Evolutionary conservation across 2,113 vertebrate species (phyloP).

Genomic region (Puffinus mauretanicus): DNA sequence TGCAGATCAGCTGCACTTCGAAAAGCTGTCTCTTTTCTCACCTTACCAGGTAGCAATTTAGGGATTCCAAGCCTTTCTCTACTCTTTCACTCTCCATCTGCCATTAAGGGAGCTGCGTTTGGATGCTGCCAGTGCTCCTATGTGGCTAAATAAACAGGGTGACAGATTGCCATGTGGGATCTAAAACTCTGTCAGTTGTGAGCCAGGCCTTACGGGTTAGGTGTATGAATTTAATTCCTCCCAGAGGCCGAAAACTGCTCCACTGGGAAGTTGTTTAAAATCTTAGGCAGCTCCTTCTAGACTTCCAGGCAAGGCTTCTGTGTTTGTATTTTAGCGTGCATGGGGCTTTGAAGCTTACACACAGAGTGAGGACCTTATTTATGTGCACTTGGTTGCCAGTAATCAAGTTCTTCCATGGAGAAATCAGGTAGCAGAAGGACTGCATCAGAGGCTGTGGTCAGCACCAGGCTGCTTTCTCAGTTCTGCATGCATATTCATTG

Average conservation of each 20-base stretch:
- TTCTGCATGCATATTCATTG: background rate
- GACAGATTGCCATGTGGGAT: background rate
- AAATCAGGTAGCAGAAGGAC: background rate
- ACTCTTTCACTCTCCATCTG: background rate
- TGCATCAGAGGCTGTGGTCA: background rate
- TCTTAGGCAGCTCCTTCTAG: background rate
- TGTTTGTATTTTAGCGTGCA: background rate
- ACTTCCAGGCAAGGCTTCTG: background rate
- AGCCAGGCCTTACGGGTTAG: background rate
- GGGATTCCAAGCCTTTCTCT: background rate
- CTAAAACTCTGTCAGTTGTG: background rate
- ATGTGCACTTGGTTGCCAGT: background rate
- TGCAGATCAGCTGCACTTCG: background rate
- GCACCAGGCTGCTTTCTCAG: background rate
- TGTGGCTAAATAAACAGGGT: background rate
- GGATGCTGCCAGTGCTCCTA: background rate
- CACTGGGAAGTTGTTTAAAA: background rate
- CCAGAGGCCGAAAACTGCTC: background rate
- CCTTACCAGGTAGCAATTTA: background rate
- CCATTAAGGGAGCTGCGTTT: background rate
- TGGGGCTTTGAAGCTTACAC: background rate
- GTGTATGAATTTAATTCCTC: background rate
- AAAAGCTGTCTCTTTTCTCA: conserved; percentile 22
- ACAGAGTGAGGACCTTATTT: background rate
- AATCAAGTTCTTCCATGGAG: background rate